Conservation (phyloP, 2,888 invertebrate species). For the Syritta pipiens region DNA sequence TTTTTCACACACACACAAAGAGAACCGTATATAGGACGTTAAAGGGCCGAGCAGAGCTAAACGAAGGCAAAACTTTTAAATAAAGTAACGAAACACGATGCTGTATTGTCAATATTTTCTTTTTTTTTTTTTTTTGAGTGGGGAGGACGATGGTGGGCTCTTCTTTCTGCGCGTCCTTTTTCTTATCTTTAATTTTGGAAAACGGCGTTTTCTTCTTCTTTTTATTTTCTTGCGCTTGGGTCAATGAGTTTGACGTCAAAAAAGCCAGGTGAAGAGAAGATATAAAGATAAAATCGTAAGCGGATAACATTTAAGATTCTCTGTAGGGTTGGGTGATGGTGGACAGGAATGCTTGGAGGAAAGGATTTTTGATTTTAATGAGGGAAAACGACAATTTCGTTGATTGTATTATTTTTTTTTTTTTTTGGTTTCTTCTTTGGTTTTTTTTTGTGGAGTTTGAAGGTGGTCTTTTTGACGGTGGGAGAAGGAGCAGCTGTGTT, state of each 20-base stretch:
- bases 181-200: background rate
- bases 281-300: background rate
- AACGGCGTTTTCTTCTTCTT: too few relatives aligned
- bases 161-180: background rate
- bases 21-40: too few relatives aligned
- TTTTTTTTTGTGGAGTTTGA: too few relatives aligned
- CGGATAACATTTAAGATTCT: background rate
- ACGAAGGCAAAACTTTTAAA: too few relatives aligned
- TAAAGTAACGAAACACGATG: background rate
- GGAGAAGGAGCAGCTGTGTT: too few relatives aligned
- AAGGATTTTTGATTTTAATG: background rate
- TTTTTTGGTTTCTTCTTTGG: too few relatives aligned
- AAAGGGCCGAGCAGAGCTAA: too few relatives aligned
- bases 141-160: too few relatives aligned
- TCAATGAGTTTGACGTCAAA: background rate
- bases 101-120: conserved; percentile 6
- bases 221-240: background rate
- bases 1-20: background rate
- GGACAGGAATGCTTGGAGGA: background rate
- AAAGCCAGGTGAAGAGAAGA: background rate
- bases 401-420: conserved; percentile 5
- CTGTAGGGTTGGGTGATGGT: background rate
- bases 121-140: background rate
- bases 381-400: background rate
- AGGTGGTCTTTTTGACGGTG: too few relatives aligned